Base-by-base conservation (phyloP, 2,797 vertebrate genomes). In the Amblyraja radiata region DNA sequence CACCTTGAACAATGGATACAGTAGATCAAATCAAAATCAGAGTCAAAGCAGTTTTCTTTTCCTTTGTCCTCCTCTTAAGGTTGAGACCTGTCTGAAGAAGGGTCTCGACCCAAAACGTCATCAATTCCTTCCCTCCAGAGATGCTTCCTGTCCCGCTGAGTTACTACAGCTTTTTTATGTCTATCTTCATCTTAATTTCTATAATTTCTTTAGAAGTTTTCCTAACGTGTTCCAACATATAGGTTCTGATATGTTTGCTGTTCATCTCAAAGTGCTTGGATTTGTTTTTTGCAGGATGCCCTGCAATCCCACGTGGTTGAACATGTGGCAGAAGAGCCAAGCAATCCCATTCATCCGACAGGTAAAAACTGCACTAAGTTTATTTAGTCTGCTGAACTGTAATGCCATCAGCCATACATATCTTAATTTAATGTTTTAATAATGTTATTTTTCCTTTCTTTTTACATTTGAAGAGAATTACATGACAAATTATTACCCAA, bases 231-330 rank as follows among this genome's bases (percentile, higher is more conserved):
- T 18, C 23, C 54, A 28, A 28, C n/a, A 54, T 54, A 5, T 54
- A 54, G 6, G 46, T 54, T 54, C 46, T 54, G 46, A 32, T 18
- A 65, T 65, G n/a, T 54, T 91, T 73, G 65, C 9, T 46, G 1
- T 25, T 76, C 21, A 54, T 92, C 23, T 54, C 10, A 54, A 28
- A 90, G 18, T 54, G 21, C 74, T 54, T 74, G 36, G 21, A 73
- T 74, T 74, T 10, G 13, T 91, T 54, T 92, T 92, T 23, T 92
- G 28, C 71, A 92, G 90, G 90, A 92, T 92, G 90, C 90, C 11
- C 36, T 92, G 4, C 71, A 92, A 25, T 76, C 71, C 90, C 90
- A 92, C 68, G 71, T 76, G 90, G 90, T 92, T 73, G 90, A 92
- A 36, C 71, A 92, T 23, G 23, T n/a, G 4, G 13, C 90, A 7